Conservation (phyloP, 2,113 vertebrate genomes). For the Alces alces region DNA sequence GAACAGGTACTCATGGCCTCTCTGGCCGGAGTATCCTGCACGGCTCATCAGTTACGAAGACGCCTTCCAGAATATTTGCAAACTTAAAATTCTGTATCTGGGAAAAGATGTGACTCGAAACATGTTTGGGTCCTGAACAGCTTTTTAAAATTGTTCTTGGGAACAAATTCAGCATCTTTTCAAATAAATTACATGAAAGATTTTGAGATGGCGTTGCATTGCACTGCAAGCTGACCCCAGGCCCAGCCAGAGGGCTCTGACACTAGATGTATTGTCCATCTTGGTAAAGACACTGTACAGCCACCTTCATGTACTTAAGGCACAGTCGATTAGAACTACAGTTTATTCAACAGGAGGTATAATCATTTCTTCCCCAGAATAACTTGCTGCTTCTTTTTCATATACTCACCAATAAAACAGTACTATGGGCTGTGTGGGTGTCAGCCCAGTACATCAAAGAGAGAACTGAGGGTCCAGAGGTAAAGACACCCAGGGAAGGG, state of each 20-base stretch:
- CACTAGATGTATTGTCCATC: fast-evolving
- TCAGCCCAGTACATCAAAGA: not conserved
- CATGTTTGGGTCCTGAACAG: not conserved
- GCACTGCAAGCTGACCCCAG: not conserved
- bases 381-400: not conserved
- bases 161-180: not conserved
- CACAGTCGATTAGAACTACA: fast-evolving
- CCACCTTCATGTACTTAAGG: too few relatives aligned
- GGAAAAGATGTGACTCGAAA: not conserved
- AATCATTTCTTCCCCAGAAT: not conserved
- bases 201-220: fast-evolving
- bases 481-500: too few relatives aligned
- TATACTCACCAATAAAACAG: not conserved
- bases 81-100: not conserved
- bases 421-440: fast-evolving
- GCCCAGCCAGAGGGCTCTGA: not conserved
- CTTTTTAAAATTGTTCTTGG: not conserved
- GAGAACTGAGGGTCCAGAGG: too few relatives aligned
- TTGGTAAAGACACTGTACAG: fast-evolving
- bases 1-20: too few relatives aligned
- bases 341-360: not conserved
- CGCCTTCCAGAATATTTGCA: not conserved
- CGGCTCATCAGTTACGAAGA: fast-evolving
- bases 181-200: not conserved
- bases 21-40: not conserved